These are phyloP conservation scores for Climacteris rufus DNA, from an alignment of 2,113 vertebrate genomes.

Conservation along the genomic window DNA sequence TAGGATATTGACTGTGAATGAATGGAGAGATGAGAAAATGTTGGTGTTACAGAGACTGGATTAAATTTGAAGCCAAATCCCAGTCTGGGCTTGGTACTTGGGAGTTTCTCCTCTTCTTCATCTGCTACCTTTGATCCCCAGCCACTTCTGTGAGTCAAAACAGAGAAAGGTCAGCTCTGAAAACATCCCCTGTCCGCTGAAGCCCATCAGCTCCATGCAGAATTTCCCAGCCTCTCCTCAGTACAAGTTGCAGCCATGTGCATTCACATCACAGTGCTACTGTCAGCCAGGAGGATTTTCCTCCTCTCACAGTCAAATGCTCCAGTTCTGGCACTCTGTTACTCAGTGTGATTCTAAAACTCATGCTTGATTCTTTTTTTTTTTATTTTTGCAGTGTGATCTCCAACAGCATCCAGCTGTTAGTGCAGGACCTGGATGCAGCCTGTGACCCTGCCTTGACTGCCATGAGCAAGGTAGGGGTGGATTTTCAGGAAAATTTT, in stretches of 20 bases:
- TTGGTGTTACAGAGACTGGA: background rate
- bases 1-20: background rate
- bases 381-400: conserved; percentile 82
- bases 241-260: background rate
- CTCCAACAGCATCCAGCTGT: conserved; percentile 95
- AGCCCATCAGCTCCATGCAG: background rate
- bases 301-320: background rate
- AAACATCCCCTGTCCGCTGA: background rate
- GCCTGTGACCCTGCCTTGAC: conserved; percentile 96
- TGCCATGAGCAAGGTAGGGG: conserved; percentile 96
- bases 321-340: background rate
- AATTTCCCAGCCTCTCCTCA: background rate
- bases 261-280: background rate
- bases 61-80: background rate
- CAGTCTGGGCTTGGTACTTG: background rate
- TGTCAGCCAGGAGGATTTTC: background rate
- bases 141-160: background rate
- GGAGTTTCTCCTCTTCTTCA: background rate
- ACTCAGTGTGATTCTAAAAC: background rate
- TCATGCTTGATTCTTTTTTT: background rate
- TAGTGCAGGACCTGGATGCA: conserved; percentile 95
- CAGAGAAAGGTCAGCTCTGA: background rate
- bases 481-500: background rate
- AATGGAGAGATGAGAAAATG: background rate
- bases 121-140: background rate